A percentile compares a stretch with the other conserved stretches of the same genome.
phyloP scores from a whole-genome alignment of 2,113 vertebrate genomes.

The Sus scrofa region T2T-Sscrofa CM000830.6:88083501-88084000 shows the following conservation, averaged over 20 bases:
- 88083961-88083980: slow-evolving; percentile 16
- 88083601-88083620: slow-evolving; percentile 42
- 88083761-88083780: slow-evolving; percentile 46
- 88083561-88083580: slow-evolving; percentile 53
- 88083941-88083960: slow-evolving; percentile 65
- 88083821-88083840: slow-evolving; percentile 41
- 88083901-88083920: slow-evolving; percentile 44
- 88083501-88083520: slow-evolving; percentile 17
- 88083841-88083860: not conserved
- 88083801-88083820: slow-evolving; percentile 8
- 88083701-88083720: not conserved
- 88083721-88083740: not conserved
- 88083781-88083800: not conserved
- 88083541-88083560: slow-evolving; percentile 26
- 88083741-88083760: not conserved
- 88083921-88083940: slow-evolving; percentile 67
- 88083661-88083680: not conserved
- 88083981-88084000: slow-evolving; percentile 42
- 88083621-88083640: not conserved
- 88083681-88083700: slow-evolving; percentile 46
- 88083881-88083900: slow-evolving; percentile 54
- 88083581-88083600: slow-evolving; percentile 1
- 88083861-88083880: slow-evolving; percentile 64
- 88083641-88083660: not conserved
- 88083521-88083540: slow-evolving; percentile 35